Evolutionary conservation across 2,888 invertebrate genomes (phyloP).

Genomic region (Chelonus formosanus): DNA sequence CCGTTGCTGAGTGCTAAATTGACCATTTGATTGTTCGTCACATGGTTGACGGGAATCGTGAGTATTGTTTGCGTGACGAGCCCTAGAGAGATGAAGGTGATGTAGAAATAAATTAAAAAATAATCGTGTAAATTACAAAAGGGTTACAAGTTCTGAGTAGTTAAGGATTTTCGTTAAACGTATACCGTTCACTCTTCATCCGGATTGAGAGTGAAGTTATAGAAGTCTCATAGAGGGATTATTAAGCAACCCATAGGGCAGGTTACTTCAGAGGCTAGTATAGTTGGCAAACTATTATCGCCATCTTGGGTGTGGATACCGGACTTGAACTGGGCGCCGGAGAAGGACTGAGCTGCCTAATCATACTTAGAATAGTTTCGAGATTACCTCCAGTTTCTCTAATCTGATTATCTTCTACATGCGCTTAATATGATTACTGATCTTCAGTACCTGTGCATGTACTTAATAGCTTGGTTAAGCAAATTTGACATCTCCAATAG

Average conservation of each 20-base stretch:
- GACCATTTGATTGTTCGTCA: slow-evolving; percentile 79
- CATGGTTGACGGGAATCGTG: slow-evolving; percentile 92
- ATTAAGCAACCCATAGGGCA: slow-evolving; percentile 64
- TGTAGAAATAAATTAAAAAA: no score
- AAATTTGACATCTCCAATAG: slow-evolving; percentile 48
- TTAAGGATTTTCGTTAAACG: slow-evolving; percentile 27
- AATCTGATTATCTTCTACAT: slow-evolving; percentile 65
- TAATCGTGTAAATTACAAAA: slow-evolving; percentile 2
- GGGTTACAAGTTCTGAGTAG: no score
- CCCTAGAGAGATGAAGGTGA: slow-evolving; percentile 67
- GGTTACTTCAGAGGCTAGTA: slow-evolving; percentile 61
- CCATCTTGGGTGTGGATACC: slow-evolving; percentile 51
- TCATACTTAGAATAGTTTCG: slow-evolving; percentile 66
- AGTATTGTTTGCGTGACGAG: slow-evolving; percentile 95
- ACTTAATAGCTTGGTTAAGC: slow-evolving; percentile 57
- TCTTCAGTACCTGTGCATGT: slow-evolving; percentile 61
- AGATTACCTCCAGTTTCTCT: slow-evolving; percentile 64
- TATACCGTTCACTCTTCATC: slow-evolving; percentile 42
- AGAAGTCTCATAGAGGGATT: slow-evolving; percentile 62
- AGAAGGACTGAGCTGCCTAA: slow-evolving; percentile 62
- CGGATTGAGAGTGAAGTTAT: slow-evolving; percentile 58
- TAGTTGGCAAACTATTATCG: slow-evolving; percentile 66
- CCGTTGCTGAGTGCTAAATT: slow-evolving; percentile 85
- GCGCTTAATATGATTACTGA: slow-evolving; percentile 66
- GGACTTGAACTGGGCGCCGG: slow-evolving; percentile 39